Conservation (phyloP, 2,113 vertebrate species). For the Pachyramphus minor region DNA sequence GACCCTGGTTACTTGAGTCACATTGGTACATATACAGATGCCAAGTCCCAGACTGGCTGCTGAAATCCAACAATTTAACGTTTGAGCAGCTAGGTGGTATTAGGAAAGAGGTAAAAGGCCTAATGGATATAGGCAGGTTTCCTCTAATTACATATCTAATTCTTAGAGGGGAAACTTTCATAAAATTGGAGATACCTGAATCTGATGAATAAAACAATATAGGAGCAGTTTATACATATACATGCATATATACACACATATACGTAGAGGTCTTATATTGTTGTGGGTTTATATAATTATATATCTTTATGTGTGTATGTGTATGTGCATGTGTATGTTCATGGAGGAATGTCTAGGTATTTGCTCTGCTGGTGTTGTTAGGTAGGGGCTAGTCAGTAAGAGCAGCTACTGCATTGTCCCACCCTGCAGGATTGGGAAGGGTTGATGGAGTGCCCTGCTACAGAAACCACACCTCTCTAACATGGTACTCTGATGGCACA, state of each 20-base stretch:
- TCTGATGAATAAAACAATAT: background rate
- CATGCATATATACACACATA: background rate
- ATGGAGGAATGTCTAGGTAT: background rate
- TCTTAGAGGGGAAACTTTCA: background rate
- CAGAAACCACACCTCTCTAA: background rate
- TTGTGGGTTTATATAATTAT: background rate
- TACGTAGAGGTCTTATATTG: background rate
- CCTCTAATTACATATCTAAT: background rate
- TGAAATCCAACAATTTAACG: background rate
- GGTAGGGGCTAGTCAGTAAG: background rate
- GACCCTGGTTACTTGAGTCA: background rate
- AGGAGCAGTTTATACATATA: background rate
- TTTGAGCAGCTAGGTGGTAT: background rate
- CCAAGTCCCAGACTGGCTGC: background rate
- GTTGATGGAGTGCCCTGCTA: rapidly evolving
- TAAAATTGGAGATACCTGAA: background rate
- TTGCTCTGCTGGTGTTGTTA: background rate
- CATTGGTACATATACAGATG: background rate
- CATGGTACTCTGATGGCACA: background rate
- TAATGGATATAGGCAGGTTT: background rate
- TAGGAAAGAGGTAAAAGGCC: background rate
- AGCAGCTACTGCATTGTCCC: background rate
- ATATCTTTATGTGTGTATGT: background rate
- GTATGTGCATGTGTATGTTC: too few species aligned
- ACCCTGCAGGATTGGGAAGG: rapidly evolving